Evolutionary conservation across 2,113 vertebrate species (phyloP).

Genomic region (Dinomys branickii): DNA sequence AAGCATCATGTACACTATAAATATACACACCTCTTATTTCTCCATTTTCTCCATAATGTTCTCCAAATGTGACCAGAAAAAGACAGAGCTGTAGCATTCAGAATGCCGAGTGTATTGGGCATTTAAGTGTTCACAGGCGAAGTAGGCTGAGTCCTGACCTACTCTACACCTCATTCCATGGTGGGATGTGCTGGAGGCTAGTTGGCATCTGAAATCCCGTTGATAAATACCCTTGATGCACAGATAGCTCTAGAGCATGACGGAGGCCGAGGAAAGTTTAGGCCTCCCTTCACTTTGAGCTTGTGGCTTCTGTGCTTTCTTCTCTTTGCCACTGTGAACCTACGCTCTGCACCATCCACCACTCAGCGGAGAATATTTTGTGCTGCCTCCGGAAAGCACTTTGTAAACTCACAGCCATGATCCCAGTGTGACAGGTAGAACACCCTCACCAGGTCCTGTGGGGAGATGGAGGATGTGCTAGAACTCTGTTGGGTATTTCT

Average conservation of each 20-base stretch:
- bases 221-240: not conserved
- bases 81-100: not conserved
- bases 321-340: not conserved
- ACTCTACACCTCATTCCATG: too few species aligned
- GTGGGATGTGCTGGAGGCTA: too few species aligned
- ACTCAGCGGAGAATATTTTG: not conserved
- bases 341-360: rapidly evolving
- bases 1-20: not conserved
- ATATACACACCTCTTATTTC: not conserved
- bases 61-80: not conserved
- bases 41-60: not conserved
- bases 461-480: not conserved
- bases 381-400: not conserved
- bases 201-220: not conserved
- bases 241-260: not conserved
- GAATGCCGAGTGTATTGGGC: not conserved
- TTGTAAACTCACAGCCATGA: not conserved
- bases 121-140: not conserved
- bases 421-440: not conserved
- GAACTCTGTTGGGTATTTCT: conserved; percentile 53
- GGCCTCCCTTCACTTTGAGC: not conserved
- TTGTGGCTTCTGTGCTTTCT: not conserved
- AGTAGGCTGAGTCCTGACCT: not conserved
- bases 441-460: rapidly evolving
- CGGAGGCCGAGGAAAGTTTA: not conserved